Conservation (phyloP, 1,140 invertebrate species). For the Wasmannia auropunctata region DNA sequence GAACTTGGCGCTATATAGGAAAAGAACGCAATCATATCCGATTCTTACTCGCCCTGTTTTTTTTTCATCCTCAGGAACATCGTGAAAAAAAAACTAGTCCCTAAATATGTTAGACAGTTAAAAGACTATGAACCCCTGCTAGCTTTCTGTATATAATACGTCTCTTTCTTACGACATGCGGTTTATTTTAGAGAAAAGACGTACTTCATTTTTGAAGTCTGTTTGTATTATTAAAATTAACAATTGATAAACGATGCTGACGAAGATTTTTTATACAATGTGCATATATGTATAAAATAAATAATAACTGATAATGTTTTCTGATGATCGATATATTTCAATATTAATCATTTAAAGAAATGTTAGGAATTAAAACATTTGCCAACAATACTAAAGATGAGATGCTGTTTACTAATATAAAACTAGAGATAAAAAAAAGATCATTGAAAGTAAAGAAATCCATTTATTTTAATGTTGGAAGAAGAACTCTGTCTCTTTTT, state of each 20-base stretch:
- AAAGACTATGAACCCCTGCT: not conserved
- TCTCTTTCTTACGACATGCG: not conserved
- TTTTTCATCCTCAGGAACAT: conserved; percentile 50
- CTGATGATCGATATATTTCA: not conserved
- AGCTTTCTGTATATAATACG: not conserved
- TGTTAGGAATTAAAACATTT: not conserved
- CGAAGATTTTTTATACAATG: not conserved
- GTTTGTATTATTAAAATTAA: not conserved
- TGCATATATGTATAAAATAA: too few relatives aligned
- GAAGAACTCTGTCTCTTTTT: not conserved
- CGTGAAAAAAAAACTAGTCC: not conserved
- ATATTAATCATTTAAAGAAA: not conserved
- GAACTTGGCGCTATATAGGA: conserved; percentile 62
- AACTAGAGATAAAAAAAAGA: not conserved
- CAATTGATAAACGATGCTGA: not conserved
- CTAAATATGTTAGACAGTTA: conserved; percentile 15
- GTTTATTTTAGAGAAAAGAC: not conserved
- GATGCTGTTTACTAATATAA: not conserved
- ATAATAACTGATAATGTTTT: not conserved
- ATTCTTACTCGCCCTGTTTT: conserved; percentile 65
- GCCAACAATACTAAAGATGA: not conserved
- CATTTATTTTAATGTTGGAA: conserved; percentile 18
- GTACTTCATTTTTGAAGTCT: not conserved
- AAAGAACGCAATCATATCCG: conserved; percentile 69
- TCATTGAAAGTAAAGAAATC: not conserved